Conservation (phyloP, 2,797 vertebrate species). For the Naso thynnoides region DNA sequence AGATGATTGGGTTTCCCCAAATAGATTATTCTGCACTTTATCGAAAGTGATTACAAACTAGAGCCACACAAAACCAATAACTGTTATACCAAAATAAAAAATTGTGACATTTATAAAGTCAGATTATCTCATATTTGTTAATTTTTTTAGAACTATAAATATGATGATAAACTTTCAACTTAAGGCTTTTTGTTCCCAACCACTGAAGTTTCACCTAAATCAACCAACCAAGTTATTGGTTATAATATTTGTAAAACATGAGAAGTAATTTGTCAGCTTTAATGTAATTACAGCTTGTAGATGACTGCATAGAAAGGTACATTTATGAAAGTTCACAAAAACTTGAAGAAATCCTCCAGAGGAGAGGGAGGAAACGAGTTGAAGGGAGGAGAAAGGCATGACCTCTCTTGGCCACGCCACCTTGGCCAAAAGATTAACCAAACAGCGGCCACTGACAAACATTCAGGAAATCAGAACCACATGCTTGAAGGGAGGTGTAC, state of each 20-base stretch:
- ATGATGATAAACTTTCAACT: background rate
- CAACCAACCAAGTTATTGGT: background rate
- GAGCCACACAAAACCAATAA: background rate
- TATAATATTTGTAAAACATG: background rate
- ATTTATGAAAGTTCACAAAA: slow-evolving; percentile 30
- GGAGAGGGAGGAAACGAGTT: slow-evolving; percentile 59
- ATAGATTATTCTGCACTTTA: background rate
- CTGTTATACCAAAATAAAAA: background rate
- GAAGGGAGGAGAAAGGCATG: slow-evolving; percentile 76
- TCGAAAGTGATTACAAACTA: background rate
- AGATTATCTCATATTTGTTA: background rate
- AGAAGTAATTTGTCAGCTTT: background rate
- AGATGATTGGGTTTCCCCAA: background rate
- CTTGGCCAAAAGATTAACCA: slow-evolving; percentile 84
- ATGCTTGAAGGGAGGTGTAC: slow-evolving; percentile 80
- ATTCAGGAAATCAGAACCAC: slow-evolving; percentile 87
- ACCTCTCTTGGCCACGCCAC: slow-evolving; percentile 79
- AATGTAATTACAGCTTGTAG: background rate
- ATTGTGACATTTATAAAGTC: background rate
- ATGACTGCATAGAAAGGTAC: slow-evolving; percentile 10
- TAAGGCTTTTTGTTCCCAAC: background rate
- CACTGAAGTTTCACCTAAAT: background rate
- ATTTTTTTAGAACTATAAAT: background rate
- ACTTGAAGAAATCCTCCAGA: slow-evolving; percentile 59
- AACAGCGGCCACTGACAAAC: slow-evolving; percentile 84